phyloP scores from a whole-genome alignment of 2,113 vertebrate genomes.

The Hystrix brachyura region DNA sequence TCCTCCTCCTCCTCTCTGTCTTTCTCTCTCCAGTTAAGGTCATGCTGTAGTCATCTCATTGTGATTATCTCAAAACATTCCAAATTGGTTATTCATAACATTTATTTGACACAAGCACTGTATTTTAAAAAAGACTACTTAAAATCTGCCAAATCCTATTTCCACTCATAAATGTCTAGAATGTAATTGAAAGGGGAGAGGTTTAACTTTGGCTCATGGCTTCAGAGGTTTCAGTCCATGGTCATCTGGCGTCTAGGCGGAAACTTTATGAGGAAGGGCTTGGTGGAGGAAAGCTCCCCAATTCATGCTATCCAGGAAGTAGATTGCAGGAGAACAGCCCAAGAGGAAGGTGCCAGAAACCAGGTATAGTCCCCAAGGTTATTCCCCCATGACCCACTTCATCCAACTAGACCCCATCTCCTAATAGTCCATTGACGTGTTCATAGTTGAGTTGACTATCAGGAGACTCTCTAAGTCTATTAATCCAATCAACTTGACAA shows the following conservation, averaged over 20 bases:
- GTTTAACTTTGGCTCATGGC: neutral
- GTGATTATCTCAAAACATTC: neutral
- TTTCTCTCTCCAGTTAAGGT: neutral
- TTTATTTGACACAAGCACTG: neutral
- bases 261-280: neutral
- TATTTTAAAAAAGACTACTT: neutral
- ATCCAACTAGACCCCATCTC: neutral
- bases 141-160: neutral
- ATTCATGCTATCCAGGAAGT: neutral
- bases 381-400: neutral
- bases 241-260: neutral
- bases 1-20: neutral
- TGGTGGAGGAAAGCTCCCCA: neutral
- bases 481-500: neutral
- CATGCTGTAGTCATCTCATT: neutral
- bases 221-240: neutral
- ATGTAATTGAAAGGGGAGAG: neutral
- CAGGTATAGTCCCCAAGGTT: neutral
- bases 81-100: neutral
- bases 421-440: neutral
- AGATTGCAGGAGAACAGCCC: neutral
- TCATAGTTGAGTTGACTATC: no score
- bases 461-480: neutral
- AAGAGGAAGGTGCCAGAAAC: neutral
- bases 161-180: neutral